These are phyloP conservation scores for Synergus itoensis DNA, from an alignment of 2,888 invertebrate genomes.

Conservation along the genomic window DNA sequence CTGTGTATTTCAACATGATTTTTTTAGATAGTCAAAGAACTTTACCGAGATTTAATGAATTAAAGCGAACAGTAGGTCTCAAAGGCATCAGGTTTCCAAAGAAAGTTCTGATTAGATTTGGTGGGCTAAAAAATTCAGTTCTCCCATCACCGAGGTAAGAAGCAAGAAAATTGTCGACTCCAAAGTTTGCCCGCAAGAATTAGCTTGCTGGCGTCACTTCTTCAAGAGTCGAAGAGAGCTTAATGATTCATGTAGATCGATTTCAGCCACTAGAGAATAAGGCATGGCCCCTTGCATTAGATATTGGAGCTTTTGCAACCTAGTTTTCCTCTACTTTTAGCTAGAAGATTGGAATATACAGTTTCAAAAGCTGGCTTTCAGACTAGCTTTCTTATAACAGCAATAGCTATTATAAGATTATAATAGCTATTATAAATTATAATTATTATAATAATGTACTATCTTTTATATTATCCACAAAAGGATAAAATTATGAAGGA, in stretches of 20 bases:
- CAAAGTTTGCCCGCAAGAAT: not conserved
- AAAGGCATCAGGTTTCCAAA: not conserved
- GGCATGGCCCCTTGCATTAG: not conserved
- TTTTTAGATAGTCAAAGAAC: too few species aligned
- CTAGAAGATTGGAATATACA: not conserved
- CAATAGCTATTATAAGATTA: too few species aligned
- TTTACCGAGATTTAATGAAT: too few species aligned
- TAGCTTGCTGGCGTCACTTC: not conserved
- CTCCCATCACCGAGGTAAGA: not conserved
- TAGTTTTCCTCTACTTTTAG: not conserved
- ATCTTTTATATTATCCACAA: too few species aligned
- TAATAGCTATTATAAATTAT: too few species aligned
- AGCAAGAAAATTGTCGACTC: not conserved
- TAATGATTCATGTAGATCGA: conserved; percentile 5
- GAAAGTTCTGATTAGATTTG: not conserved
- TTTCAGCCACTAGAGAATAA: not conserved
- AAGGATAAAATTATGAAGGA: too few species aligned
- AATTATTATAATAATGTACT: too few species aligned
- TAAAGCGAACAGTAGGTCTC: not conserved
- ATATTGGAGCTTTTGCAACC: not conserved
- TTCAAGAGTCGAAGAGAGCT: not conserved
- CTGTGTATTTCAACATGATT: too few species aligned
- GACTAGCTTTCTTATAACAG: too few species aligned
- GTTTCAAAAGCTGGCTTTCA: not conserved
- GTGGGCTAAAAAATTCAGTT: not conserved